Percentiles rank a stretch among this genome's conserved stretches.
Conservation (phyloP, 1,140 invertebrate genomes). For the Drosophila yakuba region DNA sequence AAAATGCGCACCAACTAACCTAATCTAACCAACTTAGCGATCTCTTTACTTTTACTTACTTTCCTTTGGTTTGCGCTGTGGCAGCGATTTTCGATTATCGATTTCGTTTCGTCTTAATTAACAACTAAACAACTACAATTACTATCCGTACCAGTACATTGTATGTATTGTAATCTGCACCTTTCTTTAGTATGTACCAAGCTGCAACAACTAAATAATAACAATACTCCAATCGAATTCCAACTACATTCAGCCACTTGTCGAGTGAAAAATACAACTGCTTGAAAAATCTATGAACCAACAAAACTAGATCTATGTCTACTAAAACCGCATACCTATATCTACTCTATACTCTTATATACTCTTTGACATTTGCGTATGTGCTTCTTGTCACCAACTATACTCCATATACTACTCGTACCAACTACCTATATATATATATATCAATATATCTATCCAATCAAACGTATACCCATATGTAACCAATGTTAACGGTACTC, state of each 20-base stretch:
- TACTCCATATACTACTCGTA: conserved; percentile 61
- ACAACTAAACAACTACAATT: conserved; percentile 39
- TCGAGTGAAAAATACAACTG: conserved; percentile 65
- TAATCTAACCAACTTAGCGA: conserved; percentile 39
- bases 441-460: conserved; percentile 38
- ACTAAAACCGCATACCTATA: conserved; percentile 70
- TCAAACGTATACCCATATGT: conserved; percentile 49
- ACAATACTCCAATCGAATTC: conserved; percentile 48
- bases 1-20: conserved; percentile 58
- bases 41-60: conserved; percentile 53
- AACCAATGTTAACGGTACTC: conserved; percentile 72
- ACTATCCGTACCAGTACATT: conserved; percentile 54
- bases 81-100: conserved; percentile 39
- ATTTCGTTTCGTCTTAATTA: conserved; percentile 48
- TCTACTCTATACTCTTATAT: conserved; percentile 62
- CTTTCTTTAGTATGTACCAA: conserved; percentile 76
- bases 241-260: conserved; percentile 61
- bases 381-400: conserved; percentile 80
- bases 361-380: conserved; percentile 78
- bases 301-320: conserved; percentile 76
- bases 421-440: conserved; percentile 37
- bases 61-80: conserved; percentile 50
- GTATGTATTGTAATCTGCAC: conserved; percentile 76
- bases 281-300: conserved; percentile 70
- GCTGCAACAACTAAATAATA: conserved; percentile 65